Base-by-base conservation (phyloP, 2,888 invertebrate species). In the Coleophora deauratella region DNA sequence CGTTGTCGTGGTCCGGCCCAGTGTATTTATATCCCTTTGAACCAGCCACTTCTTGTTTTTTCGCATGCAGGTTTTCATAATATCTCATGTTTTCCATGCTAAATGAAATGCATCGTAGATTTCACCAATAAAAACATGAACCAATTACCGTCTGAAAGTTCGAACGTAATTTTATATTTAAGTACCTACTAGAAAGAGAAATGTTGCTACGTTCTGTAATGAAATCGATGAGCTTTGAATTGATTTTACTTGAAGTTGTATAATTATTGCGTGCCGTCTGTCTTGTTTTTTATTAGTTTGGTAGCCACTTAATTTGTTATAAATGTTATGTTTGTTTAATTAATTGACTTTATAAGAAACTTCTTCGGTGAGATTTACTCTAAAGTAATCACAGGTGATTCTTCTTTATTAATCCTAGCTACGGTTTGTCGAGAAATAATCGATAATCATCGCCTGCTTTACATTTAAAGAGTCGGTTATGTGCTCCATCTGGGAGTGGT, bases 1-100 rank as follows among this genome's bases (percentile, higher is more conserved):
- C 51, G 60, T 54, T 57, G 66, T 59, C 61, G 59, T 51, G 50
- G 59, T 48, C 57, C 50, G 61, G 57, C 63, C 61, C 62, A 57
- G 42, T 41, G 53, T 76, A 74, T 73, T 72, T 68, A 65, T 71
- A 71, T 62, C 65, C 59, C 69, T 76, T 76, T 76, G 73, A 74
- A 65, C 59, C 55, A 38, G 55, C 73, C 74, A 72, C 71, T 57
- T 47, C 57, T 57, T 59, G 56, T 66, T 61, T 65, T 64, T 61
- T 54, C 35, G 58, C 59, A 59, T 63, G 58, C 59, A 55, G 58
- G 63, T 69, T 21, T 21, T 15, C 34, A n/a, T 35, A 27, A 35
- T 35, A 8, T 27, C 12, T 12, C 27, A 35, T 60, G 48, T 45
- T 51, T 46, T 44, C 46, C 45, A 46, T 50, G 45, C 40, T 51